A percentile compares a stretch with the other conserved stretches of the same genome.
Conservation (phyloP, 2,888 invertebrate genomes). For the Phaonia tiefii region DNA sequence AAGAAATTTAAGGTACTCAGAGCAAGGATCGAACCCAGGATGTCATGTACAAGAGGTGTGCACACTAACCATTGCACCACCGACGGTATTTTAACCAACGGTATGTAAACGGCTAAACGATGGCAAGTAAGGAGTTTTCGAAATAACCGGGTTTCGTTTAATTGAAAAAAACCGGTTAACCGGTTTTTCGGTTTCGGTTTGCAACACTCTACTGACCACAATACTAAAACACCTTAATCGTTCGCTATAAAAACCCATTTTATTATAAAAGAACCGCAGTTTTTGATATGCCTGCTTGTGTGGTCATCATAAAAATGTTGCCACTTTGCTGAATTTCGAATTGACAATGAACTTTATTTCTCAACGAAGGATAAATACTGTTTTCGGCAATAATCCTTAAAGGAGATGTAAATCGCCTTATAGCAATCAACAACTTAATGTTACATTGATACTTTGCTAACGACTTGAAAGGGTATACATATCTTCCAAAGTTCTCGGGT, state of each 20-base stretch:
- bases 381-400: slow-evolving; percentile 33
- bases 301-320: slow-evolving; percentile 47
- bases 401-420: slow-evolving; percentile 3
- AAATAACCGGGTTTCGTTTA: too few relatives aligned
- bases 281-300: slow-evolving; percentile 31
- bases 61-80: too few relatives aligned
- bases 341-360: background rate
- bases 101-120: too few relatives aligned
- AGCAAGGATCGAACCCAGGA: too few relatives aligned
- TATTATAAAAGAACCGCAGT: slow-evolving; percentile 44
- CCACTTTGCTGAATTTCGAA: slow-evolving; percentile 42
- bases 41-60: too few relatives aligned
- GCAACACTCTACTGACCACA: slow-evolving; percentile 10
- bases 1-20: too few relatives aligned
- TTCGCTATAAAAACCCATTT: slow-evolving; percentile 40
- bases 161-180: too few relatives aligned
- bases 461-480: slow-evolving; percentile 47
- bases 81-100: too few relatives aligned
- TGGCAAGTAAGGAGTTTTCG: too few relatives aligned
- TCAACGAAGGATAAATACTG: background rate
- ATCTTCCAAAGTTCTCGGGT: too few relatives aligned
- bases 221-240: slow-evolving; percentile 40
- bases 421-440: slow-evolving; percentile 7
- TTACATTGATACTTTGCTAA: slow-evolving; percentile 29
- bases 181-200: too few relatives aligned